phyloP scores from a whole-genome alignment of 1,140 invertebrate genomes.

The Forficula auricularia region DNA sequence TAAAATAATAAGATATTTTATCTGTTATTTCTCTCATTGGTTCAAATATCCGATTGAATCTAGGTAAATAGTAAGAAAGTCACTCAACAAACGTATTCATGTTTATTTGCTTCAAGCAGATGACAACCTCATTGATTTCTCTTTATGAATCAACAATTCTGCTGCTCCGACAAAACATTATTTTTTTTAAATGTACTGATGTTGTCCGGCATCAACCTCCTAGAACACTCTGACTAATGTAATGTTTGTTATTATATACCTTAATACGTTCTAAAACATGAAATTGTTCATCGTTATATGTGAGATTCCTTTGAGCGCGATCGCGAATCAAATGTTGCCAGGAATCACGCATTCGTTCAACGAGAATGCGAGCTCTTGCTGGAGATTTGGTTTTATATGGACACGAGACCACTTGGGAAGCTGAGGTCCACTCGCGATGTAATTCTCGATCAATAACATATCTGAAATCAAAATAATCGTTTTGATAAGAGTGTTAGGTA shows the following conservation, averaged over 20 bases:
- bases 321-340: slow-evolving; percentile 83
- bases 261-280: slow-evolving; percentile 71
- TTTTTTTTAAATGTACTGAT: too few relatives aligned
- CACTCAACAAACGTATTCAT: too few relatives aligned
- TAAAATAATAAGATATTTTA: too few relatives aligned
- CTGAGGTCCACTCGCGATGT: slow-evolving; percentile 50
- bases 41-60: too few relatives aligned
- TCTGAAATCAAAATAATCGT: slow-evolving; percentile 4
- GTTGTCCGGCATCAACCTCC: slow-evolving; percentile 11
- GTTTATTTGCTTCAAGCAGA: too few relatives aligned
- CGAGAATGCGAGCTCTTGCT: slow-evolving; percentile 51
- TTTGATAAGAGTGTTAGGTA: not conserved
- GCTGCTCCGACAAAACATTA: slow-evolving; percentile 13
- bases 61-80: too few relatives aligned
- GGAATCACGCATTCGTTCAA: slow-evolving; percentile 64
- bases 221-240: slow-evolving; percentile 7
- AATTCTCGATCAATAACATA: slow-evolving; percentile 31
- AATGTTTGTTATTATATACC: too few relatives aligned
- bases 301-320: slow-evolving; percentile 61
- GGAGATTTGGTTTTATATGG: slow-evolving; percentile 45
- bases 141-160: too few relatives aligned
- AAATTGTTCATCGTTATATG: slow-evolving; percentile 86
- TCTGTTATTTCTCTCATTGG: too few relatives aligned
- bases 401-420: slow-evolving; percentile 44
- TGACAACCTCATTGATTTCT: too few relatives aligned